These are phyloP conservation scores for Altica lythri DNA, from an alignment of 2,888 invertebrate species.

Conservation along the genomic window DNA sequence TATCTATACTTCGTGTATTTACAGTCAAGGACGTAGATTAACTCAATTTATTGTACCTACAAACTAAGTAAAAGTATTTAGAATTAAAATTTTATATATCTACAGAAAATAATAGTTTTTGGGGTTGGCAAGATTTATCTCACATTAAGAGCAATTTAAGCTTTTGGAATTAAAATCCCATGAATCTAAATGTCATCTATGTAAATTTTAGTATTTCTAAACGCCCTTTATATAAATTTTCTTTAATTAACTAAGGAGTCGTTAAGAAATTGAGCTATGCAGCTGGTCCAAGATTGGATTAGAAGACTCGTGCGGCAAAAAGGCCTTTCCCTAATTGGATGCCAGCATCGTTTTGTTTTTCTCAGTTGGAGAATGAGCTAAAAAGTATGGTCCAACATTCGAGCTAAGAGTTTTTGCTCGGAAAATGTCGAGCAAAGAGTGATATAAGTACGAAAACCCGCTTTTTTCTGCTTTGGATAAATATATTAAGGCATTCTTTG, in stretches of 20 bases:
- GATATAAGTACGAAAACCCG: background rate
- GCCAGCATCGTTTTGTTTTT: slow-evolving; percentile 27
- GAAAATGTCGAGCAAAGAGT: slow-evolving; percentile 4
- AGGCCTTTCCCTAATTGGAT: slow-evolving; percentile 36
- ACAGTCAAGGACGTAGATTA: no score
- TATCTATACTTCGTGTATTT: no score
- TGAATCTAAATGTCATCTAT: slow-evolving; percentile 41
- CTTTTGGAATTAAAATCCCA: slow-evolving; percentile 18
- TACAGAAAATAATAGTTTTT: no score
- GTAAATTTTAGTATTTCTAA: slow-evolving; percentile 49
- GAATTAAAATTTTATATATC: no score
- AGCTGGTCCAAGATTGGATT: slow-evolving; percentile 41
- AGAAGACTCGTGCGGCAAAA: slow-evolving; percentile 32
- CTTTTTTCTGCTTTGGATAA: background rate
- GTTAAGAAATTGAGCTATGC: slow-evolving; percentile 48
- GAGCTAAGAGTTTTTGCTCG: background rate
- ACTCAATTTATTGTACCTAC: no score
- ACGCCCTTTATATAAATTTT: slow-evolving; percentile 47
- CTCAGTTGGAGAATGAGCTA: slow-evolving; percentile 11
- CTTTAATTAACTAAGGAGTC: slow-evolving; percentile 51
- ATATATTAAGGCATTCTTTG: no score
- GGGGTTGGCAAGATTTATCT: no score
- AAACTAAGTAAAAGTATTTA: no score
- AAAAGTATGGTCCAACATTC: slow-evolving; percentile 7
- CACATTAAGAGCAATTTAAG: no score